These are phyloP conservation scores for Diploscapter pachys DNA, from an alignment of 1,140 invertebrate species.

Conservation along the genomic window DNA sequence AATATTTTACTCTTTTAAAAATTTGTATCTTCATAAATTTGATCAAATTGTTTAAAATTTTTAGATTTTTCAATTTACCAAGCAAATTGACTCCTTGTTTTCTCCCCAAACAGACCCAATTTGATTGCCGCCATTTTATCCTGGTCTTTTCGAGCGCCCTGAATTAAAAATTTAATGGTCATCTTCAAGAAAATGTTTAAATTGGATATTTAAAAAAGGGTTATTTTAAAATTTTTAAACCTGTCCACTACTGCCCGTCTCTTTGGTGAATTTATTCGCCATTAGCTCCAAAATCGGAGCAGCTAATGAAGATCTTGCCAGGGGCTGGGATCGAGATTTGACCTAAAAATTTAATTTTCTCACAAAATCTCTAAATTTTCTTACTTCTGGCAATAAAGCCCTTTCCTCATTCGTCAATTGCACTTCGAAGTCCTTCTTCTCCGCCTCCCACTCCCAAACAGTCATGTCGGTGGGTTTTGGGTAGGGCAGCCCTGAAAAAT, in stretches of 20 bases:
- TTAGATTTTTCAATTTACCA: constrained; percentile 66
- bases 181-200: neutral
- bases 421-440: constrained; percentile 74
- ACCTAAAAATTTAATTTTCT: constrained; percentile 2
- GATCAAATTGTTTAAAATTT: neutral
- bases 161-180: neutral
- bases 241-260: constrained; percentile 43
- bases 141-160: constrained; percentile 45
- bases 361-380: constrained; percentile 66
- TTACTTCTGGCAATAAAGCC: constrained; percentile 71
- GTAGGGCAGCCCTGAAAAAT: constrained; percentile 41
- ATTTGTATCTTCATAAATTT: neutral
- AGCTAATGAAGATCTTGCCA: constrained; percentile 58
- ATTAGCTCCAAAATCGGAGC: constrained; percentile 55
- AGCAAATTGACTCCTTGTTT: constrained; percentile 70
- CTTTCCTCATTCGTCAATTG: constrained; percentile 73
- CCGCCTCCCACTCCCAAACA: constrained; percentile 78
- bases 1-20: too few relatives aligned
- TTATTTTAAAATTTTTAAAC: constrained; percentile 36
- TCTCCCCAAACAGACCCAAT: constrained; percentile 76
- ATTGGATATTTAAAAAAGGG: constrained; percentile 1
- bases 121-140: constrained; percentile 68
- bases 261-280: constrained; percentile 47
- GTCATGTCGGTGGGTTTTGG: constrained; percentile 70
- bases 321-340: constrained; percentile 43